Evolutionary conservation across 2,113 vertebrate genomes (phyloP).

Genomic region (Panthera uncia): DNA sequence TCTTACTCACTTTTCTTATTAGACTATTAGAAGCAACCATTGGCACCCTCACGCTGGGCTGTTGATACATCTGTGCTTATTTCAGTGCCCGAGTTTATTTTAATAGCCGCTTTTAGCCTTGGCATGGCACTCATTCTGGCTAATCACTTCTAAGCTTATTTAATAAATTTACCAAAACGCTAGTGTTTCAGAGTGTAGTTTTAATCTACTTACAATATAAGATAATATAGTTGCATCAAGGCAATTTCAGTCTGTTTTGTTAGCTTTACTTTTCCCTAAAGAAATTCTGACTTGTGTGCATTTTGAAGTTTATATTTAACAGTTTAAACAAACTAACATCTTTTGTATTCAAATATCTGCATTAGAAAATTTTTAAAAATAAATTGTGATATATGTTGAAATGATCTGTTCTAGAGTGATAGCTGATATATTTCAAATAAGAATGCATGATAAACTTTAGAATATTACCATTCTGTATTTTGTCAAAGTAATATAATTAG

Average conservation of each 20-base stretch:
- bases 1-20: slow-evolving; percentile 39
- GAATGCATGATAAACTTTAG: slow-evolving; percentile 31
- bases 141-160: slow-evolving; percentile 74
- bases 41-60: slow-evolving; percentile 78
- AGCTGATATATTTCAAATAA: slow-evolving; percentile 74
- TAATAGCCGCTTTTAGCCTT: slow-evolving; percentile 80
- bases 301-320: slow-evolving; percentile 77
- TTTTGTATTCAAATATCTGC: slow-evolving; percentile 24
- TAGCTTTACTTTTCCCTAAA: slow-evolving; percentile 72
- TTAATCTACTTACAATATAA: slow-evolving; percentile 75
- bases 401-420: slow-evolving; percentile 58
- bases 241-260: slow-evolving; percentile 73
- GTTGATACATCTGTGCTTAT: slow-evolving; percentile 75
- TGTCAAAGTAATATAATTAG: neutral
- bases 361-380: slow-evolving; percentile 58
- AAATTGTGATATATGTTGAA: slow-evolving; percentile 68
- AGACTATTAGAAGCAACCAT: slow-evolving; percentile 61
- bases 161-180: slow-evolving; percentile 71
- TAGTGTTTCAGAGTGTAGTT: slow-evolving; percentile 75
- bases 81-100: slow-evolving; percentile 71
- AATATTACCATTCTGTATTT: neutral
- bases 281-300: slow-evolving; percentile 71
- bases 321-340: slow-evolving; percentile 76
- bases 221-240: slow-evolving; percentile 56
- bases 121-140: slow-evolving; percentile 81